Percentiles rank a stretch among this genome's conserved stretches.
Conservation (phyloP, 2,888 invertebrate species). For the Cephus nigrinus region DNA sequence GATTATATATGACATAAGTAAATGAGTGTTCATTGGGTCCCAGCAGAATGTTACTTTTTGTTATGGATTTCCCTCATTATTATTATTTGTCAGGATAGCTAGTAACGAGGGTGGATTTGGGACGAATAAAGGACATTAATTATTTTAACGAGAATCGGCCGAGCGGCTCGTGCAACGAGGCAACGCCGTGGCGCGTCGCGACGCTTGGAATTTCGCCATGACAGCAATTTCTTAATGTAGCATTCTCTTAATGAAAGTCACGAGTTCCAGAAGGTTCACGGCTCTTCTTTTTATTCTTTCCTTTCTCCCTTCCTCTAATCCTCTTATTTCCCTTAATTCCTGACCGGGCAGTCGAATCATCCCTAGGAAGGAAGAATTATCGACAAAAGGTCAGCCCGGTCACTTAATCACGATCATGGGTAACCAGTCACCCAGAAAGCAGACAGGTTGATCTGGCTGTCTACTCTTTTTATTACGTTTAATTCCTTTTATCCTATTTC, state of each 20-base stretch:
- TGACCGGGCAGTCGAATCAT: neutral
- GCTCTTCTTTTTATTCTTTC: neutral
- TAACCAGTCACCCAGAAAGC: neutral
- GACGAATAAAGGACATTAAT: conserved; percentile 1
- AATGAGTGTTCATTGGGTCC: neutral
- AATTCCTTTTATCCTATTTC: neutral
- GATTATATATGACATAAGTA: neutral
- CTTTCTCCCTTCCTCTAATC: neutral
- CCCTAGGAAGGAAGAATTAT: neutral
- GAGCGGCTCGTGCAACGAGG: neutral
- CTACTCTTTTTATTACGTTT: neutral
- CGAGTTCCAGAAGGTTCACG: neutral
- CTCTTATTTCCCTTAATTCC: neutral
- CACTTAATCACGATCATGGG: neutral
- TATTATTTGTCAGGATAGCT: neutral
- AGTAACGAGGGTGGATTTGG: neutral
- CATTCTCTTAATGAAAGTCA: conserved; percentile 3
- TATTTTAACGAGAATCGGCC: neutral
- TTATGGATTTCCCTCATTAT: neutral
- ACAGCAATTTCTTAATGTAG: conserved; percentile 7
- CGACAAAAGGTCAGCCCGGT: neutral
- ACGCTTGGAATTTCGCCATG: conserved; percentile 1
- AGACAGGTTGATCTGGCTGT: neutral
- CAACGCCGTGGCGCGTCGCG: neutral
- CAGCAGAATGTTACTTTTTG: neutral